These are phyloP conservation scores for Orthosia cruda DNA, from an alignment of 2,888 invertebrate genomes.

Conservation along the genomic window DNA sequence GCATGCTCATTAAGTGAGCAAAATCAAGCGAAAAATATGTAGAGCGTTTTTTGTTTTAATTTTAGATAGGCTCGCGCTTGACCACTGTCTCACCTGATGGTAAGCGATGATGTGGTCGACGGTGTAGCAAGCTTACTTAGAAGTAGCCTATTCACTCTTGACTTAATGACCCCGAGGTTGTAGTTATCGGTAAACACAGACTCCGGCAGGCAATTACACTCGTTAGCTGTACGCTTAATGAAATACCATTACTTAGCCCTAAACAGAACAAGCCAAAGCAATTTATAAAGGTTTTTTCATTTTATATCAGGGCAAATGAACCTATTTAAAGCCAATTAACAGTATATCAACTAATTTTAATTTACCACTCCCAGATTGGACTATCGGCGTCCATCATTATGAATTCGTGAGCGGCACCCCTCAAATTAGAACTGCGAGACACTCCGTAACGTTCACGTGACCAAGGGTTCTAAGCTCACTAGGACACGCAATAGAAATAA, in stretches of 20 bases:
- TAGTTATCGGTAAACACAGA: no score
- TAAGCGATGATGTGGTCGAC: no score
- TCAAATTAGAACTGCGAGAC: constrained; percentile 77
- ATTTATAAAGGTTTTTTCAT: constrained; percentile 9
- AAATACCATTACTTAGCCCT: background rate
- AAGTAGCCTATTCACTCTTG: no score
- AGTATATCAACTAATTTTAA: constrained; percentile 63
- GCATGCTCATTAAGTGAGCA: background rate
- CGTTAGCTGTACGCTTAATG: no score
- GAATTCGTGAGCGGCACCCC: constrained; percentile 81
- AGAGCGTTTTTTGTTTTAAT: background rate
- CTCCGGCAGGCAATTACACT: no score
- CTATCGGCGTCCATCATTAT: constrained; percentile 79
- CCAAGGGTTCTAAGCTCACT: constrained; percentile 56
- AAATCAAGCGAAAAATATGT: background rate
- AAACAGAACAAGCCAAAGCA: background rate
- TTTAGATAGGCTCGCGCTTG: no score
- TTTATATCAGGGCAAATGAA: constrained; percentile 24
- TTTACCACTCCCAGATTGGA: constrained; percentile 63
- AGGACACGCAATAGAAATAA: constrained; percentile 56
- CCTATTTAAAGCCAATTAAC: constrained; percentile 55
- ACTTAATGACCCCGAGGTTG: no score
- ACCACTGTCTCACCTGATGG: no score
- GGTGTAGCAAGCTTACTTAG: no score
- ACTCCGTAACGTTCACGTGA: constrained; percentile 66